Percentiles rank a stretch among this genome's conserved stretches.
These are phyloP conservation scores for Osmoderma eremita DNA, from an alignment of 2,888 invertebrate species.

Conservation along the genomic window DNA sequence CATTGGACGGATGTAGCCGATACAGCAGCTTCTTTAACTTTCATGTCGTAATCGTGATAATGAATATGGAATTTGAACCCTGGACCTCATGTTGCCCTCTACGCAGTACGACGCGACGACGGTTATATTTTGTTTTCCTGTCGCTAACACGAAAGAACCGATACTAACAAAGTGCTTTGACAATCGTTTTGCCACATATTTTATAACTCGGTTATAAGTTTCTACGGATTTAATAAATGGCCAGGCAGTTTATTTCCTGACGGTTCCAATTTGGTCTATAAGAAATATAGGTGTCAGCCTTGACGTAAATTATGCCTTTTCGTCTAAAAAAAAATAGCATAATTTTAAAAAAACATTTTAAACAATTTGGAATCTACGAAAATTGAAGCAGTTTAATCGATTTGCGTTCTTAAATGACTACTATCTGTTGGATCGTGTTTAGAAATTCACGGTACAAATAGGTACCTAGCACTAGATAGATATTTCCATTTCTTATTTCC, in stretches of 20 bases:
- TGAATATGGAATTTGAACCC: constrained; percentile 48
- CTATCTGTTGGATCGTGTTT: no score
- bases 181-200: constrained; percentile 47
- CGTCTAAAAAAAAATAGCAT: no score
- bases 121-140: constrained; percentile 6
- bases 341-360: no score
- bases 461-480: no score
- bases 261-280: constrained; percentile 9
- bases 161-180: constrained; percentile 53
- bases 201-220: constrained; percentile 47
- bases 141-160: constrained; percentile 42
- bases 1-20: background rate
- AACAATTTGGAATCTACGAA: no score
- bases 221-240: constrained; percentile 46
- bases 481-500: no score
- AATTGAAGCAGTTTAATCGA: no score
- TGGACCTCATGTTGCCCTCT: constrained; percentile 44
- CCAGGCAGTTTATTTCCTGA: constrained; percentile 40
- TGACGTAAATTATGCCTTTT: constrained; percentile 39
- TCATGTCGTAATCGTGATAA: constrained; percentile 40
- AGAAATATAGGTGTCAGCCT: background rate
- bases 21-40: constrained; percentile 13
- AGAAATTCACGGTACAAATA: no score
- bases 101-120: constrained; percentile 46
- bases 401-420: no score